phyloP scores from a whole-genome alignment of 2,797 vertebrate species.

The Centroberyx gerrardi region DNA sequence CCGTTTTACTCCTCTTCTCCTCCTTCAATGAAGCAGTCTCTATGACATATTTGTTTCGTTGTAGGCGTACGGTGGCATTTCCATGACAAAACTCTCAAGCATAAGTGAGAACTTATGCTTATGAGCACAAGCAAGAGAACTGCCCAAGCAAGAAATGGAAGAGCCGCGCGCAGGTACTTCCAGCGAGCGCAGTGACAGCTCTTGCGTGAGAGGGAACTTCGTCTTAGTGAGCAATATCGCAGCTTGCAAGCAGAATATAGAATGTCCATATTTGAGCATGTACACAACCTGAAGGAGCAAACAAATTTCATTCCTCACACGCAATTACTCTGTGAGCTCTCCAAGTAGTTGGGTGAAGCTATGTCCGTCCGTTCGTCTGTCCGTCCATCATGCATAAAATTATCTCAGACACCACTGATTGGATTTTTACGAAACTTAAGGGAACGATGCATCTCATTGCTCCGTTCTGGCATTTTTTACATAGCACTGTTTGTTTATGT shows the following conservation, averaged over 20 bases:
- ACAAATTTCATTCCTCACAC: slow-evolving; percentile 42
- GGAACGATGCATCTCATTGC: no score
- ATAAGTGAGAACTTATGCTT: slow-evolving; percentile 29
- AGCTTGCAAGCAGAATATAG: slow-evolving; percentile 29
- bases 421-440: no score
- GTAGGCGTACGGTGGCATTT: no score
- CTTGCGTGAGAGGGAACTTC: slow-evolving; percentile 3
- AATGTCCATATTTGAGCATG: not conserved
- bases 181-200: slow-evolving; percentile 19
- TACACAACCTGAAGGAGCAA: slow-evolving; percentile 10
- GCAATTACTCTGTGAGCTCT: slow-evolving; percentile 35
- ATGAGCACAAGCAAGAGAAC: slow-evolving; percentile 38
- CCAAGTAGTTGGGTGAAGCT: not conserved
- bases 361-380: slow-evolving; percentile 20
- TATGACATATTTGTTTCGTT: not conserved
- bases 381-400: not conserved
- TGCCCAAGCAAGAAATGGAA: slow-evolving; percentile 31
- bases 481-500: no score
- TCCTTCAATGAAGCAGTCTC: slow-evolving; percentile 20
- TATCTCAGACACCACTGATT: no score
- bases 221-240: slow-evolving; percentile 34
- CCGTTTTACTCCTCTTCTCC: slow-evolving; percentile 33
- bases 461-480: no score
- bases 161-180: slow-evolving; percentile 11
- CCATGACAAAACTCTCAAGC: slow-evolving; percentile 13